These are phyloP conservation scores for Melanaphis sacchari DNA, from an alignment of 1,140 invertebrate genomes.

Conservation along the genomic window DNA sequence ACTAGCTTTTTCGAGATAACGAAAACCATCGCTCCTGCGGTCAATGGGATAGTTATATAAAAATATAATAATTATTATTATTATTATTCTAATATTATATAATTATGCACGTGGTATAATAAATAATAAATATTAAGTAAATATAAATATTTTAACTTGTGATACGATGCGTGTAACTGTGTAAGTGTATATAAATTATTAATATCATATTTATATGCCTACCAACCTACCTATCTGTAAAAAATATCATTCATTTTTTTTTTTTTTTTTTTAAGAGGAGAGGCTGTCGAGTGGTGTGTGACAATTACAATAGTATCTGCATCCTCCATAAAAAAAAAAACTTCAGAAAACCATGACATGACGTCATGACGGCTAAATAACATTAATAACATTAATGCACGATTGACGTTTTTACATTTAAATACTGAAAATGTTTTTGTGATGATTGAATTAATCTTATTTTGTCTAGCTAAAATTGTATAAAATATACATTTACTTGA, in stretches of 20 bases:
- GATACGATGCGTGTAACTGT: neutral
- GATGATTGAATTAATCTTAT: neutral
- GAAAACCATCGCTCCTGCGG: neutral
- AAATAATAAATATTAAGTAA: too few species aligned
- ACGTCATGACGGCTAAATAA: neutral
- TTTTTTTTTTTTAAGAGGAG: neutral
- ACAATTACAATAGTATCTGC: neutral
- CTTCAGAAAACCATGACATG: neutral
- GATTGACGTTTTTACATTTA: neutral
- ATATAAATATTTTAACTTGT: neutral
- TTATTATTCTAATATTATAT: too few species aligned
- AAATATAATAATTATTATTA: too few species aligned
- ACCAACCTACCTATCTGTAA: neutral
- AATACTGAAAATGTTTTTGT: neutral
- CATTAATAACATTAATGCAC: too few species aligned
- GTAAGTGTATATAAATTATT: neutral
- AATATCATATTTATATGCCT: neutral
- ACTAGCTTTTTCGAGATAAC: neutral
- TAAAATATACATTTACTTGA: neutral
- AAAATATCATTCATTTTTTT: neutral
- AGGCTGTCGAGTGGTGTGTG: neutral
- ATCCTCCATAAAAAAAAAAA: neutral
- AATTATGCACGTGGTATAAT: too few species aligned
- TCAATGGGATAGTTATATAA: too few species aligned
- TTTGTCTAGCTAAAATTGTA: neutral